A percentile compares a stretch with the other conserved stretches of the same genome.
These are phyloP conservation scores for Diadema setosum DNA, from an alignment of 35 echinoderm and acorn worm genomes.

Conservation along the genomic window DNA sequence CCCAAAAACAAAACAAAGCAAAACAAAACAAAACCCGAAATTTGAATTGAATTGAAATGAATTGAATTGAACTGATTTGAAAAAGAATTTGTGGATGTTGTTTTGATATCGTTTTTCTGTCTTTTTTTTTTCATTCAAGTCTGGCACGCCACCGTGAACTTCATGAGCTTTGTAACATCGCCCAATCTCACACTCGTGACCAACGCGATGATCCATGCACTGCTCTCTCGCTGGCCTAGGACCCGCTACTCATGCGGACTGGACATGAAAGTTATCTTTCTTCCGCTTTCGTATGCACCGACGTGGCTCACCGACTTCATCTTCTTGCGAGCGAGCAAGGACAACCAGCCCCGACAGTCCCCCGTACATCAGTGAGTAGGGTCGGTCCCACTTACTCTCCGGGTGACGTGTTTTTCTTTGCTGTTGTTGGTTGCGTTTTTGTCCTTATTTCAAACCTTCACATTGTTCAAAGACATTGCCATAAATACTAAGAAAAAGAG, in stretches of 20 bases:
- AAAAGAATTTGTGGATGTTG: too few relatives aligned
- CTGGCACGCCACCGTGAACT: neutral
- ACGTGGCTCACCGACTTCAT: slow-evolving; percentile 3
- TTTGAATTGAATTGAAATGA: too few relatives aligned
- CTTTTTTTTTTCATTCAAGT: neutral
- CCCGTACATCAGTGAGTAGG: too few relatives aligned
- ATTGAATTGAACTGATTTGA: too few relatives aligned
- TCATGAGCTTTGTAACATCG: slow-evolving; percentile 26
- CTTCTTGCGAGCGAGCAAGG: neutral
- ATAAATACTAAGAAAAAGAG: too few relatives aligned
- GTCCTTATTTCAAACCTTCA: too few relatives aligned
- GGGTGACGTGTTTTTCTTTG: too few relatives aligned
- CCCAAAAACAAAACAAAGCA: too few relatives aligned
- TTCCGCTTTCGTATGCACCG: neutral
- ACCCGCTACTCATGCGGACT: slow-evolving; percentile 41
- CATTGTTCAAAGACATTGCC: too few relatives aligned
- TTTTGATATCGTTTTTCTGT: neutral
- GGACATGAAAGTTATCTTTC: slow-evolving; percentile 4
- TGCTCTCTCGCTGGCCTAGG: slow-evolving; percentile 36
- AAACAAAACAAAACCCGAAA: too few relatives aligned
- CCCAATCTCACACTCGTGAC: slow-evolving; percentile 30
- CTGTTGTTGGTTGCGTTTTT: too few relatives aligned
- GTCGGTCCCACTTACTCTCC: too few relatives aligned
- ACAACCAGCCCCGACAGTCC: neutral
- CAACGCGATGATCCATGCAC: slow-evolving; percentile 55